These are phyloP conservation scores for Molanna angustata DNA, from an alignment of 2,888 invertebrate genomes.

Conservation along the genomic window DNA sequence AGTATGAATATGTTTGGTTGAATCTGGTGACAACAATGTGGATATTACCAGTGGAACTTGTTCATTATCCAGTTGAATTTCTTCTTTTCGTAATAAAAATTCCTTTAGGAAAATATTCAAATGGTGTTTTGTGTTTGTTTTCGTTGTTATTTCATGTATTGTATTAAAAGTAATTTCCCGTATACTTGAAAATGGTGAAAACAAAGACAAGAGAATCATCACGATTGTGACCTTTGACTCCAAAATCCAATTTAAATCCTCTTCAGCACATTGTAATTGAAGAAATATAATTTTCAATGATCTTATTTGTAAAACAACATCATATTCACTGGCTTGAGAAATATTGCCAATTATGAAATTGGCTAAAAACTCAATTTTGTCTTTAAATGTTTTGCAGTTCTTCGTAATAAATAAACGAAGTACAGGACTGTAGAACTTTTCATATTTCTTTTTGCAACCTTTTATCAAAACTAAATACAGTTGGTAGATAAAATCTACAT, in stretches of 20 bases:
- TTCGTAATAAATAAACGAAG: slow-evolving; percentile 49
- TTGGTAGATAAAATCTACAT: slow-evolving; percentile 44
- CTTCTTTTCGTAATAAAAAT: slow-evolving; percentile 51
- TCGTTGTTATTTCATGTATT: slow-evolving; percentile 43
- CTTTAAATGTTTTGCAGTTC: slow-evolving; percentile 44
- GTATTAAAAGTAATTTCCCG: slow-evolving; percentile 57
- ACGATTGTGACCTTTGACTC: slow-evolving; percentile 50
- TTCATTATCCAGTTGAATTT: slow-evolving; percentile 63
- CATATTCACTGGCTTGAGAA: slow-evolving; percentile 32
- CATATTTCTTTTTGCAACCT: slow-evolving; percentile 47
- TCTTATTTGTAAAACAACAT: slow-evolving; percentile 43
- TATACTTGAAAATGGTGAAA: slow-evolving; percentile 53
- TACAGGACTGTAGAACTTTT: slow-evolving; percentile 43
- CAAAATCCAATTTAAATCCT: slow-evolving; percentile 41
- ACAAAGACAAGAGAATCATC: slow-evolving; percentile 57
- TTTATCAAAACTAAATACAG: slow-evolving; percentile 52
- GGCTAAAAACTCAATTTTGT: slow-evolving; percentile 56
- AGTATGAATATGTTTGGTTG: slow-evolving; percentile 45
- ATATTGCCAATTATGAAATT: slow-evolving; percentile 56
- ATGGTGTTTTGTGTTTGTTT: slow-evolving; percentile 41
- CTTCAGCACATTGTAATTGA: slow-evolving; percentile 8
- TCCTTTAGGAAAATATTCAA: slow-evolving; percentile 50
- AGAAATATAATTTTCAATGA: slow-evolving; percentile 39
- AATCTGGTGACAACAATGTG: slow-evolving; percentile 57
- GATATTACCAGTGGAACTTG: slow-evolving; percentile 64